Evolutionary conservation across 1,140 invertebrate species (phyloP).

Genomic region (Maconellicoccus hirsutus): DNA sequence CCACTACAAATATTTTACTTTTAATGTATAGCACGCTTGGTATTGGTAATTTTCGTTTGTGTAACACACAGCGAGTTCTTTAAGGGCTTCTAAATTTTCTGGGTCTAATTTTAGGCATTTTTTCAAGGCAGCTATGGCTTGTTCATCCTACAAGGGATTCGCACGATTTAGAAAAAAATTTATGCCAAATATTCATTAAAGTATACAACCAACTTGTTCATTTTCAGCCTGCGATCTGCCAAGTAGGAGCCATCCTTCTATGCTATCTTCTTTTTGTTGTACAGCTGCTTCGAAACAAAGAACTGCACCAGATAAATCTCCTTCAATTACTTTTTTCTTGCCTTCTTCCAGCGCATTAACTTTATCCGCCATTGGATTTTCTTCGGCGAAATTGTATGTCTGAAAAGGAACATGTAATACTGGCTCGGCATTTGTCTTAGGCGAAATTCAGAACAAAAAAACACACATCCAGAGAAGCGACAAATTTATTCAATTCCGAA

Average conservation of each 20-base stretch:
- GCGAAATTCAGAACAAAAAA: slow-evolving; percentile 35
- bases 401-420: slow-evolving; percentile 33
- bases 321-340: slow-evolving; percentile 62
- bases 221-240: slow-evolving; percentile 89
- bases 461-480: slow-evolving; percentile 50
- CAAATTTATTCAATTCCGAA: slow-evolving; percentile 47
- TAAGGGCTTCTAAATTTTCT: slow-evolving; percentile 67
- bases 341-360: slow-evolving; percentile 78
- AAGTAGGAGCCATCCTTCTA: slow-evolving; percentile 68
- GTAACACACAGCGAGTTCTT: slow-evolving; percentile 84
- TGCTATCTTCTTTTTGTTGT: slow-evolving; percentile 66
- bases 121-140: slow-evolving; percentile 78
- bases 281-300: slow-evolving; percentile 93
- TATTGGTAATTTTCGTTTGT: slow-evolving; percentile 85
- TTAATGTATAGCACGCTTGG: slow-evolving; percentile 56
- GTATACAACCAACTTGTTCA: slow-evolving; percentile 57
- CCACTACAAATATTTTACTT: slow-evolving; percentile 29
- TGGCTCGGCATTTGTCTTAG: no score
- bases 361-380: slow-evolving; percentile 74
- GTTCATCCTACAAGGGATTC: slow-evolving; percentile 49
- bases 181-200: no score
- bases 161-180: background rate
- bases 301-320: slow-evolving; percentile 89
- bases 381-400: slow-evolving; percentile 71
- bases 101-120: slow-evolving; percentile 73